Evolutionary conservation across 2,113 vertebrate species (phyloP).

Genomic region (pig (Sus scrofa)): T2T-Sscrofa CM000827.6:58362501-58363000

Average conservation of each 20-base stretch:
- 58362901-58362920: neutral
- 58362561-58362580: neutral
- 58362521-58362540: neutral
- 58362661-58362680: neutral
- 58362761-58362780: neutral
- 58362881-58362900: neutral
- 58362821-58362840: neutral
- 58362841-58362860: neutral
- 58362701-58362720: neutral
- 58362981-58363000: neutral
- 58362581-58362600: slow-evolving; percentile 30
- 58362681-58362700: slow-evolving; percentile 2
- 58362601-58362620: neutral
- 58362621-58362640: neutral
- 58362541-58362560: slow-evolving; percentile 31
- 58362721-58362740: neutral
- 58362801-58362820: neutral
- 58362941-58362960: slow-evolving; percentile 12
- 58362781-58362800: neutral
- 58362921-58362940: neutral
- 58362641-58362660: neutral
- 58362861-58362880: neutral
- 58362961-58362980: slow-evolving; percentile 40
- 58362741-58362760: neutral
- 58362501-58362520: neutral